Base-by-base conservation (phyloP, 2,113 vertebrate genomes). In the Tupaia chinensis region DNA sequence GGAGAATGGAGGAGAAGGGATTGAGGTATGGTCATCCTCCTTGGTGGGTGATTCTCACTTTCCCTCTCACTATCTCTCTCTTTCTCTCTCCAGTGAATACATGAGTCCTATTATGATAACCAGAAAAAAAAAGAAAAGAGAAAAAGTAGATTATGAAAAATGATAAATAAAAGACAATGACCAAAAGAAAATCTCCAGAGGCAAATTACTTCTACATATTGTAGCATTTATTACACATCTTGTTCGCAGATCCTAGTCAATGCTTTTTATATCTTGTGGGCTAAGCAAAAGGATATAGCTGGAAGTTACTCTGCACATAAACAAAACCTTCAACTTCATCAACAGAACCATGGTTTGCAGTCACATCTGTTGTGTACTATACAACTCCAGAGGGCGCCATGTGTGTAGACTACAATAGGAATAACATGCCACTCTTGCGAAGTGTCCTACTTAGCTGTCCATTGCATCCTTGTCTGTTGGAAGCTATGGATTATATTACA, bases 141-240 rank as follows among this genome's bases (percentile, higher is more conserved):
- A 84, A 14, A 81, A 89, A 97, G 87, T 56, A 0, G 2, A 44
- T 82, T 93, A 58, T 66, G n/a, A 1, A 15, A 74, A 84, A 17
- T 73, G 4, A 86, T 68, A 94, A 85, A 76, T 69, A 61, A 89
- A 92, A 87, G 13, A 68, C 61, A 7, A 93, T 89, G 1, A 17
- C 16, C 86, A 65, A 81, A 44, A n/a, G 56, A 27, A 9, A 77
- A 27, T 6, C 44, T 0, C 16, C 11, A 70, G 63, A 25, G 69
- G 22, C 66, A 87, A 53, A 70, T 77, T 80, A 23, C 44, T 80
- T 90, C 17, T 70, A 22, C 69, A 73, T 92, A 60, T 68, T 60
- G 58, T 27, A 44, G 85, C 19, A 88, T 88, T 92, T 92, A 11
- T 87, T 79, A 83, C 84, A 76, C 17, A 76, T 68, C 60, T 73